Evolutionary conservation across 2,113 vertebrate species (phyloP), one percentile per base, ranked within the genome.

Genomic region (Hippocampus zosterae): DNA sequence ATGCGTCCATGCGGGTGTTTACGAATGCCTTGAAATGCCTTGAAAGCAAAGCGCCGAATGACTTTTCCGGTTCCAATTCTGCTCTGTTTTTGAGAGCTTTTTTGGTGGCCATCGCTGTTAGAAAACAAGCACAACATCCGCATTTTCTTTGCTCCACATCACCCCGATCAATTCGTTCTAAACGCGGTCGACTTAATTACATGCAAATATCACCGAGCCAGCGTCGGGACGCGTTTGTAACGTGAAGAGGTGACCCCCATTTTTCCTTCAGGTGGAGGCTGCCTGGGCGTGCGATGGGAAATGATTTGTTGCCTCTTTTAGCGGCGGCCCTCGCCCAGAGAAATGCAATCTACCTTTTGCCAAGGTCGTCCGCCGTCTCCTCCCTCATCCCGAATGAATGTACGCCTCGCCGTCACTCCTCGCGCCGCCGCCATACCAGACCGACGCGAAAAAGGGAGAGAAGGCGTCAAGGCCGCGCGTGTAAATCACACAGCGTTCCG

Each of bases 221-320:
- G 2, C 48, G 19, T n/a, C 33, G 27, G 52, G n/a, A 23, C 42
- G 29, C 46, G 19, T 67, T 55, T 37, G 48, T 25, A 53, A 40
- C 70, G 33, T 10, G 13, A n/a, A n/a, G n/a, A n/a, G n/a, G n/a
- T n/a, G n/a, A n/a, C n/a, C n/a, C n/a, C n/a, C n/a, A n/a, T n/a
- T n/a, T n/a, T n/a, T n/a, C n/a, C 25, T 68, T 23, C 27, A n/a
- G n/a, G 48, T 19, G 55, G 29, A 65, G 6, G 23, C 56, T 79
- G 63, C 73, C 73, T 69, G 16, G 63, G 33, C 37, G 67, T 72
- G 77, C 73, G 70, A 84, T 83, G 78, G 72, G 71, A 75, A 65
- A 80, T 87, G 70, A 84, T 89, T 80, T 84, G 70, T 74, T 53
- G 70, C 62, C 69, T 73, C 42, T 65, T 75, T 77, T 68, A 66